phyloP scores from a whole-genome alignment of 2,797 vertebrate genomes.

The Sebastes umbrosus region DNA sequence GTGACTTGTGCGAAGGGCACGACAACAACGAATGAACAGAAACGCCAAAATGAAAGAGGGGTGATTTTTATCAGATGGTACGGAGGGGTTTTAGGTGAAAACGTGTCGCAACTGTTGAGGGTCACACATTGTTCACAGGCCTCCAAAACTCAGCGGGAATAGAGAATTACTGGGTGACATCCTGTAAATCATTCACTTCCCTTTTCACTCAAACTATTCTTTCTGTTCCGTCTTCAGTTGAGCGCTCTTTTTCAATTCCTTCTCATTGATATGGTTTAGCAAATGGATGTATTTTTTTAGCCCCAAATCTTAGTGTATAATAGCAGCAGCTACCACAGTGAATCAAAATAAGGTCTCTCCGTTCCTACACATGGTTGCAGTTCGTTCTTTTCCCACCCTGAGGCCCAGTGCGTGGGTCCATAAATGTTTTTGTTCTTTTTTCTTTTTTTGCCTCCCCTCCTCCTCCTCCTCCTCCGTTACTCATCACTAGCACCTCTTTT shows the following conservation, averaged over 20 bases:
- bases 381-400: conserved; percentile 52
- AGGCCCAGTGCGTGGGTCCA: conserved; percentile 64
- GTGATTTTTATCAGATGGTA: conserved; percentile 11
- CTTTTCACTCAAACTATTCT: not conserved
- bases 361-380: conserved; percentile 51
- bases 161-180: conserved; percentile 43
- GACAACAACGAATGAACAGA: not conserved
- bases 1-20: not conserved
- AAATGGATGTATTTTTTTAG: not conserved
- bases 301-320: not conserved
- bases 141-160: conserved; percentile 37
- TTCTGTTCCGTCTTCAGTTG: not conserved
- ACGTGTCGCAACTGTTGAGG: not conserved
- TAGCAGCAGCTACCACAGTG: not conserved
- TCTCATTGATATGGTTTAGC: conserved; percentile 11
- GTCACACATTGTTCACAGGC: conserved; percentile 54
- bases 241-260: not conserved
- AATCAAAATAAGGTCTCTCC: conserved; percentile 2
- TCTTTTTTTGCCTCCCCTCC: conserved; percentile 8
- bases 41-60: not conserved
- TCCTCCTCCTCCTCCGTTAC: conserved; percentile 41
- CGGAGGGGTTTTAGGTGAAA: not conserved
- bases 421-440: conserved; percentile 64
- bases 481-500: conserved; percentile 58
- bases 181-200: conserved; percentile 56